Evolutionary conservation across 1,140 invertebrate genomes (phyloP), one percentile per base, ranked within the genome.

Genomic region (Drosophila leontia): DNA sequence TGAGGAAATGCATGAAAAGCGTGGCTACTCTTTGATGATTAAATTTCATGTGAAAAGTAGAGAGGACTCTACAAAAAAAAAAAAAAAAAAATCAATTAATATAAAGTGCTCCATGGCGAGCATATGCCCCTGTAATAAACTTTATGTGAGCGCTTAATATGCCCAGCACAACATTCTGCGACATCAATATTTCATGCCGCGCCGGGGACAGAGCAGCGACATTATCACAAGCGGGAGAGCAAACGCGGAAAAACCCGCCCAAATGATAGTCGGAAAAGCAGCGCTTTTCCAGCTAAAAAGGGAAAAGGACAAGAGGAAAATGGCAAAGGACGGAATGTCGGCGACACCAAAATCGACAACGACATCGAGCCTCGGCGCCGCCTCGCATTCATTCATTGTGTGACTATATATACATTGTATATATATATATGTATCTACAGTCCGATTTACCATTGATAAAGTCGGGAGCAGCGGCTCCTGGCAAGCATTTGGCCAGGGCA

Each of bases 151-250:
- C 68, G 67, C 70, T 72, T 74, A 72, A 74, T 60, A 72, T 60
- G 68, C 50, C 34, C 45, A 32, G 23, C 67, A 59, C 65, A 59
- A 37, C 17, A 29, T 11, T 15, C 42, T 37, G 50, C 45, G 51
- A 57, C 80, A 84, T 88, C 69, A 90, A 90, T 88, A 88, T 90
- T 88, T 90, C 78, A 88, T 78, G 81, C 51, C 65, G 61, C 78
- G 26, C 26, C 26, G 26, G 26, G 26, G 26, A 29, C 26, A 29
- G 26, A 53, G 32, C 35, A 41, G 58, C 53, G 58, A 86, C 79
- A 82, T 76, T 71, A 82, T 78, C 75, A 56, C 50, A 51, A 34
- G 29, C 48, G 53, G 7, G 53, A 39, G 65, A 47, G 15, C 44
- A 23, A 37, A 29, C 58, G 50, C 42, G 39, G 50, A 69, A 61